A percentile compares a stretch with the other conserved stretches of the same genome.
phyloP scores from a whole-genome alignment of 2,113 vertebrate genomes.

The Pitta sordida region DNA sequence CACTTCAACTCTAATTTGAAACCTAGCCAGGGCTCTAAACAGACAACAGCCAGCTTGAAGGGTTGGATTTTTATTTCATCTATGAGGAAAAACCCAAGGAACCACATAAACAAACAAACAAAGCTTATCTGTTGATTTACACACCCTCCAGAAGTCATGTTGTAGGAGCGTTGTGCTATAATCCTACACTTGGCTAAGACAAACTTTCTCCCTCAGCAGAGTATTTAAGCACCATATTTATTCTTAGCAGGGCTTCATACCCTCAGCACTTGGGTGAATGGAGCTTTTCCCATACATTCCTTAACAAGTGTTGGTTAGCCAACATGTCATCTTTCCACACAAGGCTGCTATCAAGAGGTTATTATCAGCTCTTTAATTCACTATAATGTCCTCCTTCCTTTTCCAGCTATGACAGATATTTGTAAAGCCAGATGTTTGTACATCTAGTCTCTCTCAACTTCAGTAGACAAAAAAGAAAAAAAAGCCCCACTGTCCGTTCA shows the following conservation, averaged over 20 bases:
- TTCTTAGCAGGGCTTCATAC: background rate
- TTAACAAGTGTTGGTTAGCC: background rate
- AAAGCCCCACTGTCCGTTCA: background rate
- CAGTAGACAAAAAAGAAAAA: background rate
- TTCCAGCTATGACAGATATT: background rate
- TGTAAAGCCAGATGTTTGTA: background rate
- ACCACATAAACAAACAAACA: background rate
- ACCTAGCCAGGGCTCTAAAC: background rate
- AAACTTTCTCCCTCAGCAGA: background rate
- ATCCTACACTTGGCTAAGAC: background rate
- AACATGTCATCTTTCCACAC: background rate
- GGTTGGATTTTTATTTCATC: background rate
- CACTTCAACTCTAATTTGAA: background rate
- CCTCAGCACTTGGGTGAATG: background rate
- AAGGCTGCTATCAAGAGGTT: background rate
- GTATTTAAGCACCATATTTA: background rate
- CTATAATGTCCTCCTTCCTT: background rate
- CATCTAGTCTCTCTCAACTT: background rate
- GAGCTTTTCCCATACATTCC: background rate
- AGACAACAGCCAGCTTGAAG: background rate
- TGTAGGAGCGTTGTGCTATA: background rate
- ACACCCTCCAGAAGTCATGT: background rate
- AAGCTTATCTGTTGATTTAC: background rate
- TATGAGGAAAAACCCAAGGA: background rate
- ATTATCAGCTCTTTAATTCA: background rate